phyloP scores from a whole-genome alignment of 1,140 invertebrate genomes.

The Pseudomyrmex flavicornis region DNA sequence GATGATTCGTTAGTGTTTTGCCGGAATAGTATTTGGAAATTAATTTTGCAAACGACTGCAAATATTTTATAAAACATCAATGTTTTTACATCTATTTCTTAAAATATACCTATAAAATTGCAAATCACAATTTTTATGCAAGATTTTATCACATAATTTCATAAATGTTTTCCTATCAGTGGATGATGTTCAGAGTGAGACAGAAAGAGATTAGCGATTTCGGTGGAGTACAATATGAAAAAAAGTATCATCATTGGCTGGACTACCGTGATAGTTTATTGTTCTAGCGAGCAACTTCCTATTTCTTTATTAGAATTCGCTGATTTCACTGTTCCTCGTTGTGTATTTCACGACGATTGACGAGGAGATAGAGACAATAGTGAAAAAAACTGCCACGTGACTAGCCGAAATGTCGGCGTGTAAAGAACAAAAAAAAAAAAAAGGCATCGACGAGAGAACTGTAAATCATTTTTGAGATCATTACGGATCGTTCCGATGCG shows the following conservation, averaged over 20 bases:
- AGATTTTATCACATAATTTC: too few relatives aligned
- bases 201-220: not conserved
- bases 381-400: slow-evolving; percentile 47
- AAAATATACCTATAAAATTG: too few relatives aligned
- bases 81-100: too few relatives aligned
- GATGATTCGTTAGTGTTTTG: too few relatives aligned
- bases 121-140: too few relatives aligned
- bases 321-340: slow-evolving; percentile 4
- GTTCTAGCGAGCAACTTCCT: not conserved
- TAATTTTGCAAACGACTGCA: too few relatives aligned
- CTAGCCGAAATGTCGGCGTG: slow-evolving; percentile 30
- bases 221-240: not conserved
- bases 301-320: not conserved
- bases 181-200: too few relatives aligned
- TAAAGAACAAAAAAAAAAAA: slow-evolving; percentile 38
- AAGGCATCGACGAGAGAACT: slow-evolving; percentile 54
- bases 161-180: not conserved
- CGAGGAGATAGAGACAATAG: slow-evolving; percentile 61
- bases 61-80: too few relatives aligned
- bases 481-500: slow-evolving; percentile 53
- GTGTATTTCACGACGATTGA: not conserved
- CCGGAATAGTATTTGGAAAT: too few relatives aligned
- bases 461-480: slow-evolving; percentile 74
- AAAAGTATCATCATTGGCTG: not conserved
- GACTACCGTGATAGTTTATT: slow-evolving; percentile 33